Percentiles rank a stretch among this genome's conserved stretches.
phyloP scores from a whole-genome alignment of 2,888 invertebrate species.

The Boloria euphrosyne region DNA sequence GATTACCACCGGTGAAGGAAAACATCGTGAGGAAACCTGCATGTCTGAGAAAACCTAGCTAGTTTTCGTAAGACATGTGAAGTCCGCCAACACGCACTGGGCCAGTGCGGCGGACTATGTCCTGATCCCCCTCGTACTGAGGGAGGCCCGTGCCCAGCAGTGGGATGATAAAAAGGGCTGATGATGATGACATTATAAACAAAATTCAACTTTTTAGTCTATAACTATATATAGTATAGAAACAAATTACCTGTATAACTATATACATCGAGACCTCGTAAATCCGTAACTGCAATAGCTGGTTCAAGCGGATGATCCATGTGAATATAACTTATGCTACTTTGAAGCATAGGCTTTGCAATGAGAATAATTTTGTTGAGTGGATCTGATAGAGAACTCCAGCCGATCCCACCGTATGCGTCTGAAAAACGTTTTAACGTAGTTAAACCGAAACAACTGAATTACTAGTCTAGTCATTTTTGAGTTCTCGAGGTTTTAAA shows the following conservation, averaged over 20 bases:
- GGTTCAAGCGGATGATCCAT: conserved; percentile 27
- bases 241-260: conserved; percentile 25
- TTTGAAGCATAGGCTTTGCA: conserved; percentile 41
- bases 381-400: conserved; percentile 51
- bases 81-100: no score
- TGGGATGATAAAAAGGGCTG: no score
- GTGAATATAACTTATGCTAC: conserved; percentile 29
- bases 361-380: conserved; percentile 47
- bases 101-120: no score
- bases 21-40: no score
- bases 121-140: no score
- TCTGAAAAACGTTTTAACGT: conserved; percentile 32
- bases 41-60: no score
- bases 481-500: no score
- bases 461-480: no score
- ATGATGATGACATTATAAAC: no score
- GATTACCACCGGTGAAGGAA: no score
- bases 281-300: not conserved
- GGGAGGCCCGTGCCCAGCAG: no score
- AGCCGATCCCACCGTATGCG: conserved; percentile 51
- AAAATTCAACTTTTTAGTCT: not conserved
- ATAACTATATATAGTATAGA: not conserved
- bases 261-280: not conserved
- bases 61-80: no score
- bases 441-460: not conserved